Percentiles rank a stretch among this genome's conserved stretches.
These are phyloP conservation scores for Euphydryas editha DNA, from an alignment of 2,888 invertebrate species.

Conservation along the genomic window DNA sequence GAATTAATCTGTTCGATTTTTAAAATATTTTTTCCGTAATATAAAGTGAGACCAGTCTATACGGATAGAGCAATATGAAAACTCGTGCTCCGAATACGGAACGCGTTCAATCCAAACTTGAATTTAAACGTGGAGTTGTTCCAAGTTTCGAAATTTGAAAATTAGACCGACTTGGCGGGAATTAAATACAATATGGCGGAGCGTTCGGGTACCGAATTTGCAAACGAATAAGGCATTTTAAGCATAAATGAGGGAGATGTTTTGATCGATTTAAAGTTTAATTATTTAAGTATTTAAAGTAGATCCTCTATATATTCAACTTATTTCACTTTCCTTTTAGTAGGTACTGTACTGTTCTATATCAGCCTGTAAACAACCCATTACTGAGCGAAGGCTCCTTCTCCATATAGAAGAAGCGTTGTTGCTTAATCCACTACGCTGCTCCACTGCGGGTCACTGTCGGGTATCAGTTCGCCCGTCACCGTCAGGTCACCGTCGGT, in stretches of 20 bases:
- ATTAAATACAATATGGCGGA: conserved; percentile 57
- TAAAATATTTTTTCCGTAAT: conserved; percentile 9
- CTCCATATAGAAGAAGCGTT: too few relatives aligned
- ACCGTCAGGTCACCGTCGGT: too few relatives aligned
- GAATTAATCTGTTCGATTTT: conserved; percentile 1
- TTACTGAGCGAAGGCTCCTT: too few relatives aligned
- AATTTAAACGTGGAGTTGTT: conserved; percentile 75
- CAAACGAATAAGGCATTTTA: conserved; percentile 25
- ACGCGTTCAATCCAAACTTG: conserved; percentile 78
- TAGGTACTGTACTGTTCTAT: too few relatives aligned
- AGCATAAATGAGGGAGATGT: background rate
- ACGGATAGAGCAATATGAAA: conserved; percentile 64
- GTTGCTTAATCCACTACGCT: too few relatives aligned
- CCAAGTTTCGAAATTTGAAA: conserved; percentile 80
- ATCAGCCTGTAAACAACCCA: too few relatives aligned
- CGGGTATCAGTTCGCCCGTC: too few relatives aligned
- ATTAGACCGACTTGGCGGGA: conserved; percentile 76
- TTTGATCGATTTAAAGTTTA: conserved; percentile 4
- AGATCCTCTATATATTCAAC: too few relatives aligned
- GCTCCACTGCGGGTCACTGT: too few relatives aligned
- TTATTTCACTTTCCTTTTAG: too few relatives aligned
- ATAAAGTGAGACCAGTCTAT: conserved; percentile 18
- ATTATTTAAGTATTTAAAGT: too few relatives aligned
- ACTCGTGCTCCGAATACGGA: conserved; percentile 76
- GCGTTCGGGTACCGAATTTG: conserved; percentile 36